Evolutionary conservation across 2,888 invertebrate species (phyloP).

Genomic region (Linhomoeus sp.): DNA sequence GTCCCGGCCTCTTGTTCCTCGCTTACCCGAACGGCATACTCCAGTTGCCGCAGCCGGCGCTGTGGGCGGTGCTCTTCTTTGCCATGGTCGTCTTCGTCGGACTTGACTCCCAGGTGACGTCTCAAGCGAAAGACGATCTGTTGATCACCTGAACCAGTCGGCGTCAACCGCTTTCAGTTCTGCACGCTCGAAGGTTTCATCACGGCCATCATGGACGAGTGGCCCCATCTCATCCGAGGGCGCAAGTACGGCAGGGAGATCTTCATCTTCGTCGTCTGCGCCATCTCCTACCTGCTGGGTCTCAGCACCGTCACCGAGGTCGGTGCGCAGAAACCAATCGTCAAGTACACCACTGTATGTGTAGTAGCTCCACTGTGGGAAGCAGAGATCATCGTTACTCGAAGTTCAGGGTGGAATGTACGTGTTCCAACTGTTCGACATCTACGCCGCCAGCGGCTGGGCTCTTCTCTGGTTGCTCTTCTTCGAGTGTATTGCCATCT

Average conservation of each 20-base stretch:
- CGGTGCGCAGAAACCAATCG: conserved; percentile 1
- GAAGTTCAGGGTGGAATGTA: conserved; percentile 99
- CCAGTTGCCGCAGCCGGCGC: conserved; percentile 41
- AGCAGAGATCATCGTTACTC: too few species aligned
- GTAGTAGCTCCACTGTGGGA: too few species aligned
- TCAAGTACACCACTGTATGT: too few species aligned
- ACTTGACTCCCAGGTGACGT: conserved; percentile 39
- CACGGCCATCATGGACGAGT: conserved; percentile 89
- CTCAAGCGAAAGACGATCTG: not conserved
- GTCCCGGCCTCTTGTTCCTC: conserved; percentile 42
- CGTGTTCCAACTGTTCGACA: conserved; percentile 92
- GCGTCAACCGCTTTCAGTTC: conserved; percentile 45
- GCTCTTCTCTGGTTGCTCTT: conserved; percentile 86
- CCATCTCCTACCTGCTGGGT: conserved; percentile 80
- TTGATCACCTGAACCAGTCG: too few species aligned
- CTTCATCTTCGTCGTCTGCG: conserved; percentile 76
- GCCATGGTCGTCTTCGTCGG: conserved; percentile 46
- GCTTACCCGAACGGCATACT: conserved; percentile 41
- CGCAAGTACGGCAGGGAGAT: conserved; percentile 53
- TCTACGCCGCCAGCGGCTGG: conserved; percentile 95
- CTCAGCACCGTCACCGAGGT: conserved; percentile 43
- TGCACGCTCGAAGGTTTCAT: conserved; percentile 97
- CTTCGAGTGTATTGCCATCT: conserved; percentile 93
- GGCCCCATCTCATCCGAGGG: conserved; percentile 54
- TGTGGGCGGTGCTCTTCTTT: conserved; percentile 45